Conservation (phyloP, 2,113 vertebrate species). For the Panthera uncia region DNA sequence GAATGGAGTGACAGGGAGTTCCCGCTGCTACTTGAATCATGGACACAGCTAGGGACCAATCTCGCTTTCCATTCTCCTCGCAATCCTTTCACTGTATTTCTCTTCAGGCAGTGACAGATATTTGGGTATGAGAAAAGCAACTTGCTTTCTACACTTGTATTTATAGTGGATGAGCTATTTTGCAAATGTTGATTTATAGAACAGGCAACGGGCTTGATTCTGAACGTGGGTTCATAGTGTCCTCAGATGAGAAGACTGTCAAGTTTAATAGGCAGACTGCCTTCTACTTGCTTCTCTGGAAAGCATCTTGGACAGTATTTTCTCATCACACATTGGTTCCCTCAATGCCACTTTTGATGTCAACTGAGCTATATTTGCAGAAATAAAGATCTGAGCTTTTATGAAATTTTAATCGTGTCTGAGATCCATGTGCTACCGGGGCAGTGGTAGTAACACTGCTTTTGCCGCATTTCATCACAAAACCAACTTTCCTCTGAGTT, state of each 20-base stretch:
- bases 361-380: background rate
- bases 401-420: background rate
- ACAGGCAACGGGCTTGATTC: background rate
- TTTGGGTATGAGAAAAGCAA: background rate
- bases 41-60: too few species aligned
- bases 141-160: background rate
- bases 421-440: background rate
- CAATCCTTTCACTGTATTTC: background rate
- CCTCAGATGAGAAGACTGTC: background rate
- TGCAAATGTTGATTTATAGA: background rate
- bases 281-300: background rate
- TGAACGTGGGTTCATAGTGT: background rate
- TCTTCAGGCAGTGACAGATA: background rate
- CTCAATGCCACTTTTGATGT: background rate
- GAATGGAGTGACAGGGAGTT: background rate
- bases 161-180: background rate
- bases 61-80: background rate
- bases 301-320: background rate
- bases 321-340: background rate
- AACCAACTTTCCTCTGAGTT: background rate
- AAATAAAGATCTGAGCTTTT: background rate
- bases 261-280: fast-evolving
- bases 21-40: background rate
- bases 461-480: background rate
- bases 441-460: background rate